Evolutionary conservation across 2,888 invertebrate species (phyloP), one percentile per base, ranked within the genome.

Genomic region (Orthosia gracilis): DNA sequence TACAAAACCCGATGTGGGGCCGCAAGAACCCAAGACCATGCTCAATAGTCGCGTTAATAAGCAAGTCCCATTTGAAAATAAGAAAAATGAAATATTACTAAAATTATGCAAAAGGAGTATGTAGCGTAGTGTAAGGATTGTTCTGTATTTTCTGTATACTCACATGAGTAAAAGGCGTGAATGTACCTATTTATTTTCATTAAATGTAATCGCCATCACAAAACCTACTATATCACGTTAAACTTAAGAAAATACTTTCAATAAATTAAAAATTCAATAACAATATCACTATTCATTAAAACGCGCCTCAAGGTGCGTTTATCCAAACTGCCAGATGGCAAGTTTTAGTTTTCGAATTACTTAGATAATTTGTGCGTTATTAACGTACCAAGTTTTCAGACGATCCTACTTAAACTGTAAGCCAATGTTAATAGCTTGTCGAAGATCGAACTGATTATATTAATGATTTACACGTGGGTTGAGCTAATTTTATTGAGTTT

Each of bases 311-410:
- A 75, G 80, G 71, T 71, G 61, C 61, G 65, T 68, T 58, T 68
- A 82, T 52, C 61, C 49, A 31, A 12, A 64, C 45, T 64, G 62
- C 69, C 66, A 75, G 80, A 55, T 71, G 75, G 52, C 12, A 71
- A 80, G 45, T 72, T 80, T 23, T 63, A 76, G 76, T 71, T 84
- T 63, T 57, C n/a, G 40, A 82, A 82, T 80, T 71, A 62, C 69
- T 62, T 61, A 21, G 47, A 67, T 62, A 80, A 84, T 81, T 82
- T 72, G 66, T 76, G 54, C 62, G 81, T 80, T 67, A 81, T 79
- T 76, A 72, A 72, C 76, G 67, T 57, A 58, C 71, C 23, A 76
- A 82, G 82, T 82, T 82, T 66, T 45, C 31, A 84, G 63, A 69
- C 58, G 55, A 78, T 71, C 45, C 49, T 72, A 80, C 58, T 70